Conservation (phyloP, 2,888 invertebrate genomes). For the Chymomyza fuscimana region DNA sequence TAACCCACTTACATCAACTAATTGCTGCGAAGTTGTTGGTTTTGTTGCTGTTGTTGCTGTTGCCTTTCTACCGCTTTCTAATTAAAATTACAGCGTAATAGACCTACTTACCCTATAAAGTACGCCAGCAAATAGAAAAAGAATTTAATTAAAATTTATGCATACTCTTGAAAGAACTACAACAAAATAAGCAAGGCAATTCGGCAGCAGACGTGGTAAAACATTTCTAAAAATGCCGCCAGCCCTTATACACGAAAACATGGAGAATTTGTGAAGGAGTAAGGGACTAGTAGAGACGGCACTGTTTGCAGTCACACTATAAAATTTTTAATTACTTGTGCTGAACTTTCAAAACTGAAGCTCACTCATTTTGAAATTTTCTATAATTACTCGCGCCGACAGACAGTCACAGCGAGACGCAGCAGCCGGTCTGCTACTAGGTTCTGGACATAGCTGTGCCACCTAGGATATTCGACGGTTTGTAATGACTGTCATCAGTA, state of each 20-base stretch:
- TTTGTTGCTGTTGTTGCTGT: not conserved
- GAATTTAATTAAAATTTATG: not conserved
- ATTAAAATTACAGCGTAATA: not conserved
- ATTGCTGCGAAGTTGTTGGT: not conserved
- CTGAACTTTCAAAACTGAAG: slow-evolving; percentile 61
- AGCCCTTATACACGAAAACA: no score
- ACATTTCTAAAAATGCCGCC: not conserved
- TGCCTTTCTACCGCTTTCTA: not conserved
- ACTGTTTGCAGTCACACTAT: slow-evolving; percentile 48
- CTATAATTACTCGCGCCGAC: slow-evolving; percentile 52
- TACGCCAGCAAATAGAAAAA: not conserved
- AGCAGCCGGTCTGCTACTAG: slow-evolving; percentile 10
- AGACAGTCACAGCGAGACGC: no score
- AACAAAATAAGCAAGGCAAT: not conserved
- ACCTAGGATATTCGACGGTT: not conserved
- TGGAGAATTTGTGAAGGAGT: no score
- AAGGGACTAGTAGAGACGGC: no score
- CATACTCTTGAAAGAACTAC: not conserved
- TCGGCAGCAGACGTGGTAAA: not conserved
- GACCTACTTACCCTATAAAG: not conserved
- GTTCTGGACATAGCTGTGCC: slow-evolving; percentile 37
- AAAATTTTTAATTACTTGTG: slow-evolving; percentile 66
- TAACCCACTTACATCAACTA: not conserved
- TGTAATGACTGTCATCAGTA: not conserved
- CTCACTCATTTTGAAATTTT: slow-evolving; percentile 56